These are phyloP conservation scores for Bettongia penicillata DNA, from an alignment of 2,113 vertebrate genomes.

Conservation along the genomic window DNA sequence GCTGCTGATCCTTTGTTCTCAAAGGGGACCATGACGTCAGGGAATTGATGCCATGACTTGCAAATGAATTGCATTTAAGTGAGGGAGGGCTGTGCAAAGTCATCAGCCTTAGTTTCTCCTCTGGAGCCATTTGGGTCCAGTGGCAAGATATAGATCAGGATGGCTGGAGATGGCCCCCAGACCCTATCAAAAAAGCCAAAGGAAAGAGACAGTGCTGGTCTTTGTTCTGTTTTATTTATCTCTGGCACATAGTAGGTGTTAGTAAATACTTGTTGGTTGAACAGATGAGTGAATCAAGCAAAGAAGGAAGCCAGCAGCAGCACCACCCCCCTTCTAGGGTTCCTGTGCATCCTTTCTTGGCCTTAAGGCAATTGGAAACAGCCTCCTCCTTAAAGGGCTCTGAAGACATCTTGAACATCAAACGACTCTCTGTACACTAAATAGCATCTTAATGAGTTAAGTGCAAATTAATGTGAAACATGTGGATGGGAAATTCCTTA, in stretches of 20 bases:
- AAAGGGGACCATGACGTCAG: too few species aligned
- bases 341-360: not conserved
- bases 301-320: not conserved
- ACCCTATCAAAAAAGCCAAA: not conserved
- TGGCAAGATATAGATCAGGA: too few species aligned
- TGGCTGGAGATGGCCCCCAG: too few species aligned
- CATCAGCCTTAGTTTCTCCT: too few species aligned
- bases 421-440: not conserved
- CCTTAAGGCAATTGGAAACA: not conserved
- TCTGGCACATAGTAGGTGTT: not conserved
- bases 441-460: slow-evolving; percentile 8
- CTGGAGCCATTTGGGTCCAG: too few species aligned
- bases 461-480: not conserved
- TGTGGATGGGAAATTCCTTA: not conserved
- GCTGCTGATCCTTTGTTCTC: too few species aligned
- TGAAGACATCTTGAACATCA: not conserved
- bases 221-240: not conserved
- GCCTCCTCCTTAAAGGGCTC: slow-evolving; percentile 13
- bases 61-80: too few species aligned
- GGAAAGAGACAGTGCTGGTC: not conserved
- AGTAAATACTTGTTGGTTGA: not conserved
- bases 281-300: not conserved
- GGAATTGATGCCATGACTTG: too few species aligned
- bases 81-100: too few species aligned
- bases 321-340: too few species aligned